These are phyloP conservation scores for Cephalotes varians DNA, from an alignment of 2,888 invertebrate species.

Conservation along the genomic window DNA sequence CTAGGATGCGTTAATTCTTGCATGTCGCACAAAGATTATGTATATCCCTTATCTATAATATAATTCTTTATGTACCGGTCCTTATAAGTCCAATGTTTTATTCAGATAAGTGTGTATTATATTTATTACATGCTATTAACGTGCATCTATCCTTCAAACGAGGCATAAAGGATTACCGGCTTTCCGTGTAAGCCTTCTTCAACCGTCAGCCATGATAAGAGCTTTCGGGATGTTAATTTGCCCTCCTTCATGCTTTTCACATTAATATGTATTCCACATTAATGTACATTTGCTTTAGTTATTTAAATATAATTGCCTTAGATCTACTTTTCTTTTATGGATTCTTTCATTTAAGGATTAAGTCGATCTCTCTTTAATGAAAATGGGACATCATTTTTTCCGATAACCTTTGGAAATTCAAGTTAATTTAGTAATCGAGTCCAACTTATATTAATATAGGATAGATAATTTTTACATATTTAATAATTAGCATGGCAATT, in stretches of 20 bases:
- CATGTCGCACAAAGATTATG: conserved; percentile 9
- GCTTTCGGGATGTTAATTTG: conserved; percentile 59
- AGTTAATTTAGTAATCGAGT: not conserved
- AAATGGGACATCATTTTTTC: not conserved
- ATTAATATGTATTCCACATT: conserved; percentile 50
- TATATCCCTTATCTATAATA: conserved; percentile 6
- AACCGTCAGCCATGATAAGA: conserved; percentile 48
- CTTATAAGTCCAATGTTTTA: conserved; percentile 44
- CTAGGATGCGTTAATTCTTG: not conserved
- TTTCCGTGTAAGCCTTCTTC: conserved; percentile 44
- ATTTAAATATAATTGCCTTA: conserved; percentile 14
- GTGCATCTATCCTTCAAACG: conserved; percentile 45
- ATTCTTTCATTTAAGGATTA: not conserved
- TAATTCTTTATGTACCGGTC: conserved; percentile 12
- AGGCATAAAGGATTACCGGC: conserved; percentile 51
- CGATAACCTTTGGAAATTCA: not conserved
- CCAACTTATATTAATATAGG: not conserved
- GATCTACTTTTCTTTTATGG: not conserved
- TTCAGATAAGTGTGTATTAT: conserved; percentile 45
- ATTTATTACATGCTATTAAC: conserved; percentile 49
- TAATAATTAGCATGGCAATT: not conserved
- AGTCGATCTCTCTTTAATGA: not conserved
- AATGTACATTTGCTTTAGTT: not conserved
- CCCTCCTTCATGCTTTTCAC: conserved; percentile 45
- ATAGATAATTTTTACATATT: not conserved